Percentiles rank a stretch among this genome's conserved stretches.
Conservation (phyloP, 1,140 invertebrate genomes). For the Bombyx mori region ASM3026992v2 NC_085117.1:3109501-3110000, state of each 20-base stretch:
- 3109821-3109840: constrained; percentile 69
- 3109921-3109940: constrained; percentile 78
- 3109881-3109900: constrained; percentile 67
- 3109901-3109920: constrained; percentile 80
- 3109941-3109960: constrained; percentile 75
- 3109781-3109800: constrained; percentile 63
- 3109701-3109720: constrained; percentile 74
- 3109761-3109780: constrained; percentile 61
- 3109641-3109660: constrained; percentile 46
- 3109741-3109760: constrained; percentile 70
- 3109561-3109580: constrained; percentile 46
- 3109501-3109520: constrained; percentile 42
- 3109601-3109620: constrained; percentile 56
- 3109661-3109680: constrained; percentile 76
- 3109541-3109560: constrained; percentile 42
- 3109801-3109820: constrained; percentile 67
- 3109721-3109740: constrained; percentile 75
- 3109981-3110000: constrained; percentile 49
- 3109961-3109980: constrained; percentile 71
- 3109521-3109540: constrained; percentile 40
- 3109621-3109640: constrained; percentile 42
- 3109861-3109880: constrained; percentile 57
- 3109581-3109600: constrained; percentile 43
- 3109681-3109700: constrained; percentile 75
- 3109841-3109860: constrained; percentile 63